phyloP scores from a whole-genome alignment of 2,888 invertebrate species.

The Eustalomyia histrio region DNA sequence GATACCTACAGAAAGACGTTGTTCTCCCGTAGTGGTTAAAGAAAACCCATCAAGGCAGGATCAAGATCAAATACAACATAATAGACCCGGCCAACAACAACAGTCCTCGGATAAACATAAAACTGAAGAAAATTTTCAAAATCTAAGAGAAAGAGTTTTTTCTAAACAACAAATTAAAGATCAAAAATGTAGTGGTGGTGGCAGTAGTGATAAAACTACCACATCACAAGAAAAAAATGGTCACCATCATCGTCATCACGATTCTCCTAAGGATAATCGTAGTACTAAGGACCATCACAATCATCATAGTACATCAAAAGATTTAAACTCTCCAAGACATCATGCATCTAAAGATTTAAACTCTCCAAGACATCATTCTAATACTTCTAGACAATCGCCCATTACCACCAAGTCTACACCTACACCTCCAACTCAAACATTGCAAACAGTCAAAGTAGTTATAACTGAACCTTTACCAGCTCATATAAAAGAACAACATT shows the following conservation, averaged over 20 bases:
- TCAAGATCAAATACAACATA: background rate
- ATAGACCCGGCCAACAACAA: background rate
- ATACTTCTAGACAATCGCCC: background rate
- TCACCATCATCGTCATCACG: slow-evolving; percentile 9
- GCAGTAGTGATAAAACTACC: background rate
- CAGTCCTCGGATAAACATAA: slow-evolving; percentile 17
- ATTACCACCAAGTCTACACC: background rate
- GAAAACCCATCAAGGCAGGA: background rate
- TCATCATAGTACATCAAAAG: slow-evolving; percentile 9
- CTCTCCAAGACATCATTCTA: background rate
- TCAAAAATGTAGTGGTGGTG: slow-evolving; percentile 1
- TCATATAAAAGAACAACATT: slow-evolving; percentile 34
- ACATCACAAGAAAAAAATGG: background rate
- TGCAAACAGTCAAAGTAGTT: slow-evolving; percentile 57
- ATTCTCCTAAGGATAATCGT: slow-evolving; percentile 8
- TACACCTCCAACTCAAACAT: slow-evolving; percentile 2
- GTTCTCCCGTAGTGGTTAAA: slow-evolving; percentile 62
- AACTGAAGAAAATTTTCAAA: slow-evolving; percentile 22
- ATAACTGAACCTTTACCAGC: slow-evolving; percentile 55
- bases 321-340: background rate
- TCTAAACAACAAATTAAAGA: background rate
- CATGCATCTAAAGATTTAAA: slow-evolving; percentile 14
- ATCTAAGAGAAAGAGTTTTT: slow-evolving; percentile 35
- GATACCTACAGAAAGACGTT: slow-evolving; percentile 70
- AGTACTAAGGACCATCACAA: slow-evolving; percentile 12